A percentile compares a stretch with the other conserved stretches of the same genome.
phyloP scores from a whole-genome alignment of 53 echinoderm and acorn worm species.

The Mesocentrotus franciscanus region DNA sequence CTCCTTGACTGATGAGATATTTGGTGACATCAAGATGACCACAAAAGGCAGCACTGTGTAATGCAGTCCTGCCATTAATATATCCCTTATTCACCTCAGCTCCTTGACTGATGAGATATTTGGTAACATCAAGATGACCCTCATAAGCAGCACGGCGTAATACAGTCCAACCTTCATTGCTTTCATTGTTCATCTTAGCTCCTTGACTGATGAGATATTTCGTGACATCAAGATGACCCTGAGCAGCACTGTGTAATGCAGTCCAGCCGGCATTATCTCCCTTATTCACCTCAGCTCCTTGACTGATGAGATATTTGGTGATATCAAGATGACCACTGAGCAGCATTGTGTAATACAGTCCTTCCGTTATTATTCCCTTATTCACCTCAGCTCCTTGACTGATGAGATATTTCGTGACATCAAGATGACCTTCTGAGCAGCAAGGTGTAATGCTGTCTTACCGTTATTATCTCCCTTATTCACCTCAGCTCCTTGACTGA shows the following conservation, averaged over 20 bases:
- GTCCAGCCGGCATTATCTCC: background rate
- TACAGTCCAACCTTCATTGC: background rate
- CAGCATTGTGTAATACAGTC: no score
- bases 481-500: slow-evolving; percentile 24
- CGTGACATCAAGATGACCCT: background rate
- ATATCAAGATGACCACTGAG: no score
- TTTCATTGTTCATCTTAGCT: background rate
- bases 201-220: slow-evolving; percentile 1
- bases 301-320: background rate
- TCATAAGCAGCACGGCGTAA: background rate
- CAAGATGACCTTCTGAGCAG: no score
- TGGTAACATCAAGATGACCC: no score
- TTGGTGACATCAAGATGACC: background rate
- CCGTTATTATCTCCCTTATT: background rate
- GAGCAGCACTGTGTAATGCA: background rate
- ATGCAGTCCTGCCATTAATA: no score
- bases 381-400: no score
- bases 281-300: slow-evolving; percentile 12
- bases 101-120: no score
- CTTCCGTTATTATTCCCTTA: no score
- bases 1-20: background rate
- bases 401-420: no score
- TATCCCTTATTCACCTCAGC: no score
- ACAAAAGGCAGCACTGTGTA: no score
- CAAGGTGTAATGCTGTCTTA: no score